phyloP scores from a whole-genome alignment of 2,113 vertebrate genomes.

The Gulo gulo region DNA sequence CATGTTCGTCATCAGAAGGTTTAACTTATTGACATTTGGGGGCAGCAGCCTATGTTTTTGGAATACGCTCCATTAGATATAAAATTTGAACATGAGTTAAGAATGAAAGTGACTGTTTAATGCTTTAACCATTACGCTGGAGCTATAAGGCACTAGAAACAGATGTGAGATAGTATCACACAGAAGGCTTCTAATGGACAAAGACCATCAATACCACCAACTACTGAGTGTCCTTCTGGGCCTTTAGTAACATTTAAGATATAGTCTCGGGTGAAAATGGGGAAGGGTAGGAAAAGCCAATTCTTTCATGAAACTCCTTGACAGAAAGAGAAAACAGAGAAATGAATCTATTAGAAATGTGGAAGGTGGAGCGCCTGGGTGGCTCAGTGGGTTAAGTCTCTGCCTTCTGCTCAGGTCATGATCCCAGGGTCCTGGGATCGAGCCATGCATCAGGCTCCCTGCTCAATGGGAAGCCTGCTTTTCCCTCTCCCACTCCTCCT shows the following conservation, averaged over 20 bases:
- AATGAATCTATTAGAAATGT: neutral
- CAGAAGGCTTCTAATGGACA: neutral
- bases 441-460: no score
- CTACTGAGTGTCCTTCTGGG: neutral
- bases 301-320: neutral
- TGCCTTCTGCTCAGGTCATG: no score
- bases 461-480: no score
- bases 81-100: conserved; percentile 26
- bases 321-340: neutral
- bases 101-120: neutral
- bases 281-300: neutral
- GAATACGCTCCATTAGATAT: neutral
- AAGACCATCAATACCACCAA: neutral
- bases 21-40: neutral
- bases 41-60: neutral
- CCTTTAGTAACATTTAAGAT: neutral
- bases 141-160: neutral
- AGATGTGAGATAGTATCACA: neutral
- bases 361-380: neutral
- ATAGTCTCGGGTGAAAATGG: neutral
- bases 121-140: neutral
- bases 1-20: neutral
- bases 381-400: no score
- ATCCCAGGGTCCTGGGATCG: no score
- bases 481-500: no score